Percentiles rank a stretch among this genome's conserved stretches.
These are phyloP conservation scores for Neomicropteryx cornuta DNA, from an alignment of 1,140 invertebrate genomes.

Conservation along the genomic window DNA sequence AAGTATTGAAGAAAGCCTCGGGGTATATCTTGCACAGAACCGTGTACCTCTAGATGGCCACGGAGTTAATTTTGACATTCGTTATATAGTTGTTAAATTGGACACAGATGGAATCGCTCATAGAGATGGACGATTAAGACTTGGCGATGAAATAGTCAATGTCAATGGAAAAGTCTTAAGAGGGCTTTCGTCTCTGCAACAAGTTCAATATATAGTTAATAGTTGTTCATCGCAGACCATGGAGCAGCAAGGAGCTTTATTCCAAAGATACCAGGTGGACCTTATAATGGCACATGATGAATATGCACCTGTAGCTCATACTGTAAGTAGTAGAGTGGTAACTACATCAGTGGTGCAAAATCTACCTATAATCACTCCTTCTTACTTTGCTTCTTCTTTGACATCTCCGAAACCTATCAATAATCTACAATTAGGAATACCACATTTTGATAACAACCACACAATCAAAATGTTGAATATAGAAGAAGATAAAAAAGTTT, in stretches of 20 bases:
- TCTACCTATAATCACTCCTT: conserved; percentile 13
- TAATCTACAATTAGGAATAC: too few relatives aligned
- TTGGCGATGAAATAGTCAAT: conserved; percentile 78
- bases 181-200: conserved; percentile 55
- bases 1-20: conserved; percentile 52
- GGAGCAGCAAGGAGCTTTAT: conserved; percentile 27
- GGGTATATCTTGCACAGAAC: conserved; percentile 58
- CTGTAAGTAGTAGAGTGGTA: conserved; percentile 14
- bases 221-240: conserved; percentile 36
- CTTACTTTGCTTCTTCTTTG: too few relatives aligned
- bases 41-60: conserved; percentile 38
- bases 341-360: conserved; percentile 15
- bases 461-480: too few relatives aligned
- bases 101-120: conserved; percentile 71
- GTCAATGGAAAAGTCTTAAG: conserved; percentile 72
- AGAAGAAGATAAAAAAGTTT: too few relatives aligned
- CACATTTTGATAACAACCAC: too few relatives aligned
- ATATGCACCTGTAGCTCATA: conserved; percentile 31
- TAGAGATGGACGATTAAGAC: conserved; percentile 66
- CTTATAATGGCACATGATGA: conserved; percentile 49
- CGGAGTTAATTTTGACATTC: conserved; percentile 46
- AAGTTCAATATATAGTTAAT: conserved; percentile 46
- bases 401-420: too few relatives aligned
- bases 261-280: conserved; percentile 47
- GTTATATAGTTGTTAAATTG: conserved; percentile 73